Conservation (phyloP, 1,140 invertebrate species). For the Bombus vancouverensis region DNA sequence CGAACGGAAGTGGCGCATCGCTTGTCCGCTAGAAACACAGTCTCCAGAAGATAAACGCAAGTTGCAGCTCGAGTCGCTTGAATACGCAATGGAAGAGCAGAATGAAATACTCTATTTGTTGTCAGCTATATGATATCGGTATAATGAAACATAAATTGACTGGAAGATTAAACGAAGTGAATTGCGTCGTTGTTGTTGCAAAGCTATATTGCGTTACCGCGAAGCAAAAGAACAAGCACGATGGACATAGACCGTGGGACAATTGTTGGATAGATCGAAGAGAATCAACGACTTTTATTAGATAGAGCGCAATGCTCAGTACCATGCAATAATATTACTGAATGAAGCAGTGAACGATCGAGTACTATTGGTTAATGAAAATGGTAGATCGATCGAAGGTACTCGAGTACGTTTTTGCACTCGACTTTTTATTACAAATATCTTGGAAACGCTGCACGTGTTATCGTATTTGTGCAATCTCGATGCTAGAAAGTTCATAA, state of each 20-base stretch:
- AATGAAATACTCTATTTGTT: not conserved
- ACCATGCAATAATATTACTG: not conserved
- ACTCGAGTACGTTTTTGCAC: not conserved
- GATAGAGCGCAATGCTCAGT: not conserved
- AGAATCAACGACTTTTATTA: not conserved
- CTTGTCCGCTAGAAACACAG: not conserved
- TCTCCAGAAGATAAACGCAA: not conserved
- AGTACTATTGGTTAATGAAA: not conserved
- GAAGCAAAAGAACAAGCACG: not conserved
- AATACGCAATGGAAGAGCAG: not conserved
- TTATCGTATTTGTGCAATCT: not conserved
- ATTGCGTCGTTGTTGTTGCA: not conserved
- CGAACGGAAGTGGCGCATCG: not conserved
- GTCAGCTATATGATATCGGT: not conserved
- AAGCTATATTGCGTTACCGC: not conserved
- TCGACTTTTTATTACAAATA: not conserved
- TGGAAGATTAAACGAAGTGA: not conserved
- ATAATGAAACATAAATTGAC: not conserved
- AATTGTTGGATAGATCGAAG: too few species aligned
- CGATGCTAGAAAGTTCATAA: not conserved
- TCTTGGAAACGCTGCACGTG: not conserved
- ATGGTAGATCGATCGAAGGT: not conserved
- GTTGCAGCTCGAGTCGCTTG: not conserved
- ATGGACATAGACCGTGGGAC: too few species aligned
- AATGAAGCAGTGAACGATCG: not conserved